These are phyloP conservation scores for Temnothorax longispinosus DNA, from an alignment of 1,140 invertebrate species.

Conservation along the genomic window DNA sequence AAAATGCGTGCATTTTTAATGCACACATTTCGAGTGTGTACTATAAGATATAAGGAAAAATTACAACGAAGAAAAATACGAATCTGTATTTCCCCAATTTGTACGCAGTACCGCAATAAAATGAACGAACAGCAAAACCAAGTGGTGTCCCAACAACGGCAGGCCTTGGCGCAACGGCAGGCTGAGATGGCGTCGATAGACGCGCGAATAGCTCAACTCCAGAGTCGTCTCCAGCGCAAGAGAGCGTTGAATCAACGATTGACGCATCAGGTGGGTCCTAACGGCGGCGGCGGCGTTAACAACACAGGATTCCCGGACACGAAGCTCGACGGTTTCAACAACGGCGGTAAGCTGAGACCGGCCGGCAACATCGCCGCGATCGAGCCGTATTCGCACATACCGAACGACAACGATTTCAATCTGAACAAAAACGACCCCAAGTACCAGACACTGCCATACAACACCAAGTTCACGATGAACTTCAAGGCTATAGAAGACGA, in stretches of 20 bases:
- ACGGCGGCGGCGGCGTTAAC: conserved; percentile 42
- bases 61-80: background rate
- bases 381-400: conserved; percentile 95
- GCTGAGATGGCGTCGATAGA: conserved; percentile 97
- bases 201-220: conserved; percentile 96
- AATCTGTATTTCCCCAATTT: conserved; percentile 1
- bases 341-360: conserved; percentile 82
- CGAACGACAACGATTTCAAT: conserved; percentile 88
- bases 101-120: conserved; percentile 96
- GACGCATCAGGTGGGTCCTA: conserved; percentile 89
- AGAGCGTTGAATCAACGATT: conserved; percentile 94
- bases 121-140: conserved; percentile 97
- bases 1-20: background rate
- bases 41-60: background rate
- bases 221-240: conserved; percentile 95
- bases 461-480: conserved; percentile 92
- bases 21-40: background rate
- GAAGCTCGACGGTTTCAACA: conserved; percentile 82
- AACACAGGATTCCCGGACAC: conserved; percentile 75
- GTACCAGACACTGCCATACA: conserved; percentile 96
- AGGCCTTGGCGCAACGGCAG: conserved; percentile 93
- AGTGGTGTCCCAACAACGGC: conserved; percentile 93
- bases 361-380: conserved; percentile 94
- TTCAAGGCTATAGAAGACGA: conserved; percentile 84
- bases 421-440: conserved; percentile 96